These are phyloP conservation scores for Xenentodon cancila DNA, from an alignment of 2,797 vertebrate species.

Conservation along the genomic window DNA sequence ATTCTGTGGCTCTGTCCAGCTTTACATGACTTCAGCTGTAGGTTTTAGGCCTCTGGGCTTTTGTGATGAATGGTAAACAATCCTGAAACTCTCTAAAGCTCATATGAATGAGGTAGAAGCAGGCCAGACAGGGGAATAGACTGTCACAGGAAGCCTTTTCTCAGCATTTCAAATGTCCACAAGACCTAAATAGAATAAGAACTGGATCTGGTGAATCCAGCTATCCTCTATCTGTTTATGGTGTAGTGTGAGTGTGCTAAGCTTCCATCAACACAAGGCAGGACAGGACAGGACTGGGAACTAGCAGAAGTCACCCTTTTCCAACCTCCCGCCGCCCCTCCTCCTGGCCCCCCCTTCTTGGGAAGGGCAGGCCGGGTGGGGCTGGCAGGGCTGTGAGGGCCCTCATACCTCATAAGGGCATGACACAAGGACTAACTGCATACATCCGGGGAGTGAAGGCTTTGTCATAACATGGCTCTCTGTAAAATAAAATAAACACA, in stretches of 20 bases:
- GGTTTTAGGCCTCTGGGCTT: conserved; percentile 52
- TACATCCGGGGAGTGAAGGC: conserved; percentile 74
- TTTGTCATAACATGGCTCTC: conserved; percentile 78
- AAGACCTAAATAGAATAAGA: conserved; percentile 44
- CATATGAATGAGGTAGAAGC: conserved; percentile 70
- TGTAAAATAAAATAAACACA: conserved; percentile 78
- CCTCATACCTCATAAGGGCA: conserved; percentile 81
- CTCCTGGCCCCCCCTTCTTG: conserved; percentile 37
- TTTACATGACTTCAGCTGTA: conserved; percentile 53
- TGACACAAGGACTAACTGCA: conserved; percentile 77
- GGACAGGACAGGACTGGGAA: conserved; percentile 63
- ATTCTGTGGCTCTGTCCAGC: conserved; percentile 32
- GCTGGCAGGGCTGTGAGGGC: conserved; percentile 64
- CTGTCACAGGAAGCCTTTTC: conserved; percentile 70
- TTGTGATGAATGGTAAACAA: conserved; percentile 71
- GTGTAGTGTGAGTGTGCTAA: conserved; percentile 20
- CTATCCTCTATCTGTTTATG: conserved; percentile 19
- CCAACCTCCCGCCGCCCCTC: conserved; percentile 48
- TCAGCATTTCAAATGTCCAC: conserved; percentile 64
- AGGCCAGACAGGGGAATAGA: conserved; percentile 67
- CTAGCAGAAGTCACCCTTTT: conserved; percentile 61
- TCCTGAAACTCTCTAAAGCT: conserved; percentile 38
- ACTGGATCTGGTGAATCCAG: conserved; percentile 26
- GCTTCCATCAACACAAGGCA: conserved; percentile 54
- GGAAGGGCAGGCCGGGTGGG: conserved; percentile 64